A percentile compares a stretch with the other conserved stretches of the same genome.
Evolutionary conservation across 2,888 invertebrate genomes (phyloP).

Genomic region (Drosophila ustulata): DNA sequence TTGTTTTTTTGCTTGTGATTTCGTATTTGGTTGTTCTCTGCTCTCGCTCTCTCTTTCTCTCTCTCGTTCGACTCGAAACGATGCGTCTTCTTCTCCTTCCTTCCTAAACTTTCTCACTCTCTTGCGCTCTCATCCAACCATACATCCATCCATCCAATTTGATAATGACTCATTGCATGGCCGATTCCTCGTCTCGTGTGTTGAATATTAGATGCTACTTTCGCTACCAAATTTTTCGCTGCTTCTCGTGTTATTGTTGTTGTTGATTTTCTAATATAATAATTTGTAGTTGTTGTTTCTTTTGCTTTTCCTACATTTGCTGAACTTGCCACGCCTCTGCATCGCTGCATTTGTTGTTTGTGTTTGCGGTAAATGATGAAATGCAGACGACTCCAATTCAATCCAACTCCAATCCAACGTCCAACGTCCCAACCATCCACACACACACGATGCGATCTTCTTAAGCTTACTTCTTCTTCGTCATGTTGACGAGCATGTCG

Average conservation of each 20-base stretch:
- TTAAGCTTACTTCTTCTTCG: slow-evolving; percentile 81
- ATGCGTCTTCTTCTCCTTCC: slow-evolving; percentile 19
- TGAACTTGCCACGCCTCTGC: slow-evolving; percentile 38
- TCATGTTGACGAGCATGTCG: slow-evolving; percentile 86
- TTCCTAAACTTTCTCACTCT: slow-evolving; percentile 18
- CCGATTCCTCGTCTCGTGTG: slow-evolving; percentile 12
- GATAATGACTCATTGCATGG: slow-evolving; percentile 6
- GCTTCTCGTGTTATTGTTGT: slow-evolving; percentile 22
- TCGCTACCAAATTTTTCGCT: slow-evolving; percentile 22
- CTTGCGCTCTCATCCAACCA: slow-evolving; percentile 9
- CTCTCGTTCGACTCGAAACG: slow-evolving; percentile 30
- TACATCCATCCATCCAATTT: slow-evolving; percentile 12
- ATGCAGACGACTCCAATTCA: slow-evolving; percentile 18
- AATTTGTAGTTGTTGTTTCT: slow-evolving; percentile 6
- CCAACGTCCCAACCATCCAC: slow-evolving; percentile 8
- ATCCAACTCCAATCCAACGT: slow-evolving; percentile 6
- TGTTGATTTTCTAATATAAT: slow-evolving; percentile 5
- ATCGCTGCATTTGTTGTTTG: slow-evolving; percentile 8
- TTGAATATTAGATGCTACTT: slow-evolving; percentile 28
- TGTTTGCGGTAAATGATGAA: slow-evolving; percentile 1
- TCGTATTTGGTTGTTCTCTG: slow-evolving; percentile 65
- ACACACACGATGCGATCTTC: slow-evolving; percentile 4
- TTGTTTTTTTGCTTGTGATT: slow-evolving; percentile 44
- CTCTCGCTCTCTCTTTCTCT: slow-evolving; percentile 7
- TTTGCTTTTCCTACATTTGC: slow-evolving; percentile 43